These are phyloP conservation scores for Serilophus lunatus DNA, from an alignment of 2,113 vertebrate genomes.

Conservation along the genomic window DNA sequence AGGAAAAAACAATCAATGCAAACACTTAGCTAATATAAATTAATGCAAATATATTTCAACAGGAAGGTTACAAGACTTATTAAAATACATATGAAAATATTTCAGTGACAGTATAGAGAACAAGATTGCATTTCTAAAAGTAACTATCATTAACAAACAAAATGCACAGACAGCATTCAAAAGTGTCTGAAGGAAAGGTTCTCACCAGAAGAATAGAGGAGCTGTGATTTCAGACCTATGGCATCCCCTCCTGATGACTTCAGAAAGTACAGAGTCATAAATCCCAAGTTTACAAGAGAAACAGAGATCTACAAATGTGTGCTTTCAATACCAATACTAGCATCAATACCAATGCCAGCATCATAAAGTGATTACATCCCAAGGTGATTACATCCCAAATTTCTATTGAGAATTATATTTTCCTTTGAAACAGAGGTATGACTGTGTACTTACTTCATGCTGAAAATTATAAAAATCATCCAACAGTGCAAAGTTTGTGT, in stretches of 20 bases:
- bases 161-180: constrained; percentile 48
- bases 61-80: constrained; percentile 27
- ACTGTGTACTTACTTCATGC: not conserved
- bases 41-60: constrained; percentile 57
- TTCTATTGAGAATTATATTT: not conserved
- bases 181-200: not conserved
- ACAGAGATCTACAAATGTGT: not conserved
- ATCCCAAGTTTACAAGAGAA: constrained; percentile 25
- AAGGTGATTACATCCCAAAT: not conserved
- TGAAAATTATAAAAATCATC: not conserved
- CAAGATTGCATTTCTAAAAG: constrained; percentile 39
- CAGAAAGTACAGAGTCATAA: constrained; percentile 9
- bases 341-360: too few relatives aligned
- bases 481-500: not conserved
- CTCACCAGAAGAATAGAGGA: not conserved
- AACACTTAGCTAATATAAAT: constrained; percentile 58
- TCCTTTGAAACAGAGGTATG: not conserved
- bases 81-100: constrained; percentile 51
- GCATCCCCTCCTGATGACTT: constrained; percentile 1
- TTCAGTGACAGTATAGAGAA: constrained; percentile 41
- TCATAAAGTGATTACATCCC: too few relatives aligned
- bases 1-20: constrained; percentile 44
- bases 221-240: constrained; percentile 31
- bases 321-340: not conserved
- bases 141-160: constrained; percentile 40